Conservation (phyloP, 2,888 invertebrate genomes). For the Apodemia mormo region DNA sequence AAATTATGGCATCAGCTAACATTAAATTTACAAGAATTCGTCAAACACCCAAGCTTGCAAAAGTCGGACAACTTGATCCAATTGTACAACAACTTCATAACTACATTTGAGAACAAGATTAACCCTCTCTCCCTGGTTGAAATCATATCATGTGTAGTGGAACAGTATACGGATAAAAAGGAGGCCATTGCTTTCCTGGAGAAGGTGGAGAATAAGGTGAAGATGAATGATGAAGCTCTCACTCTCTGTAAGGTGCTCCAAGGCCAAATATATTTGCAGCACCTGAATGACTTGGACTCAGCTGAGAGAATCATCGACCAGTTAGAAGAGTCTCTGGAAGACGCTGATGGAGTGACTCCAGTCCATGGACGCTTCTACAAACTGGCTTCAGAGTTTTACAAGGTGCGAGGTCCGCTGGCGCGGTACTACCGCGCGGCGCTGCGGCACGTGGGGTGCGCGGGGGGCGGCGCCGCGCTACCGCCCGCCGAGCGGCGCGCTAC, state of each 20-base stretch:
- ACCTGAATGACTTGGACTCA: constrained; percentile 88
- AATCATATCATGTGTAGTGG: constrained; percentile 88
- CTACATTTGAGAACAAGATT: constrained; percentile 97
- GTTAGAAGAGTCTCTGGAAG: constrained; percentile 91
- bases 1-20: constrained; percentile 98
- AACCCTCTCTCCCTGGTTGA: constrained; percentile 96
- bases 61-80: constrained; percentile 89
- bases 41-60: constrained; percentile 89
- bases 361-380: constrained; percentile 97
- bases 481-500: constrained; percentile 51
- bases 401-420: constrained; percentile 93
- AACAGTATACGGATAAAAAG: constrained; percentile 89
- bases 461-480: constrained; percentile 56
- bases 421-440: constrained; percentile 97
- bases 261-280: constrained; percentile 90
- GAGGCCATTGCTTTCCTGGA: constrained; percentile 94
- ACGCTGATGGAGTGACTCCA: constrained; percentile 94
- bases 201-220: constrained; percentile 93
- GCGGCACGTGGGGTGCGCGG: constrained; percentile 84
- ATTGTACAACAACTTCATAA: constrained; percentile 95
- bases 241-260: constrained; percentile 94
- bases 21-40: constrained; percentile 89
- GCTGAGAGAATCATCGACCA: constrained; percentile 94
- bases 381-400: constrained; percentile 94
- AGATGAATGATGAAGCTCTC: constrained; percentile 91